Evolutionary conservation across 1,140 invertebrate species (phyloP), one percentile per base, ranked within the genome.

Genomic region (Drosophila watanabei): DNA sequence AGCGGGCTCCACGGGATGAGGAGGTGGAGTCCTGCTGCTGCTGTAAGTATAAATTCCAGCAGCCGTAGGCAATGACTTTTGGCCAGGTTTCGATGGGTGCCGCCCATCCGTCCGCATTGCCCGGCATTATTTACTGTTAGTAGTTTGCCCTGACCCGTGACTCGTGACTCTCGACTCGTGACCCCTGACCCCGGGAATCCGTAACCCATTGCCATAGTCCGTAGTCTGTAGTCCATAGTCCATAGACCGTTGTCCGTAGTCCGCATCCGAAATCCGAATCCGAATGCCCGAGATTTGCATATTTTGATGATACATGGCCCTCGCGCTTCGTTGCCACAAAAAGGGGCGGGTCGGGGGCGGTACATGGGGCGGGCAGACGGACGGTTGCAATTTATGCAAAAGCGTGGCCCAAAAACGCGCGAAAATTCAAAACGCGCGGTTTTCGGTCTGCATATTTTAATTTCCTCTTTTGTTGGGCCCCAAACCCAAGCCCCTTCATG

Each of bases 351-450:
- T 3, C 16, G 28, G 10, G 28, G 49, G 28, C 28, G 30, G 28
- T 24, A 14, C 48, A 28, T 13, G 8, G 46, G 49, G 13, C 51
- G 9, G 10, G 2, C 41, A 9, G 49, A 35, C 11, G 45, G 73
- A 20, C 49, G 14, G 45, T 51, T 45, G 64, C 82, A 88, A 88
- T 88, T 82, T 89, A 89, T 89, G 85, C 85, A 81, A 85, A 85
- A 66, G 70, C 82, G 81, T 71, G 69, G 82, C 73, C 81, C 54
- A 80, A 88, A 87, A 80, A 79, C 79, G 79, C 85, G 86, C 86
- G 79, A 89, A 89, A 89, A 89, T 89, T 89, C 85, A 89, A 89
- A 89, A 90, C 85, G 85, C 83, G 83, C 75, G 85, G 86, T 89
- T 89, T 89, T 89, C 66, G 75, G 79, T 85, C 70, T 79, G 85